phyloP scores from a whole-genome alignment of 2,113 vertebrate genomes.

The Deroptyus accipitrinus region DNA sequence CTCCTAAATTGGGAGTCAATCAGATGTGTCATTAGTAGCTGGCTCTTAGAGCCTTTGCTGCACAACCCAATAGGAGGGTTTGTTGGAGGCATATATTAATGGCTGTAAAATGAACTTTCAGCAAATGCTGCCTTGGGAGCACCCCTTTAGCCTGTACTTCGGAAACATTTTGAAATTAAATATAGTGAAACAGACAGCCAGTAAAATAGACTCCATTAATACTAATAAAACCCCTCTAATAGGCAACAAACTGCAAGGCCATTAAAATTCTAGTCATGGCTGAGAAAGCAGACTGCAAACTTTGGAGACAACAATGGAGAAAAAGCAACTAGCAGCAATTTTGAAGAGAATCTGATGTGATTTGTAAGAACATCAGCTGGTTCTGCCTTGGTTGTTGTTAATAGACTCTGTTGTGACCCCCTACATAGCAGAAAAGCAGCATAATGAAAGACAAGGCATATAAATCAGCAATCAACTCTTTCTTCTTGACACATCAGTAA shows the following conservation, averaged over 20 bases:
- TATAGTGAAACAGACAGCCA: not conserved
- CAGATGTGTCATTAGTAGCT: not conserved
- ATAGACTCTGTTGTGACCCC: conserved; percentile 4
- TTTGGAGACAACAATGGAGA: not conserved
- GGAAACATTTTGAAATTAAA: not conserved
- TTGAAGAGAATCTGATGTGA: not conserved
- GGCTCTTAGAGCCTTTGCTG: not conserved
- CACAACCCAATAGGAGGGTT: not conserved
- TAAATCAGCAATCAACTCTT: conserved; percentile 37
- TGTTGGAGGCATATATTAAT: not conserved
- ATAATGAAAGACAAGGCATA: not conserved
- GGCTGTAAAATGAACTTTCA: conserved; percentile 5
- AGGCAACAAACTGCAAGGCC: not conserved
- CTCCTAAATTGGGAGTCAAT: not conserved
- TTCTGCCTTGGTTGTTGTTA: not conserved
- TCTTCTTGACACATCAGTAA: not conserved
- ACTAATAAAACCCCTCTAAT: conserved; percentile 11
- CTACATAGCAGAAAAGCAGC: not conserved
- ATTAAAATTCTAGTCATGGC: conserved; percentile 24
- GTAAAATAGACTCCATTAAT: conserved; percentile 37
- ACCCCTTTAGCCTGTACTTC: not conserved
- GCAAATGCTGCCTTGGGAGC: not conserved
- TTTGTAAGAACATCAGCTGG: not conserved
- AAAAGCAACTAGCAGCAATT: conserved; percentile 12
- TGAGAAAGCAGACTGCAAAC: not conserved